Evolutionary conservation across 2,113 vertebrate genomes (phyloP).

Genomic region (Crotalus horridus): DNA sequence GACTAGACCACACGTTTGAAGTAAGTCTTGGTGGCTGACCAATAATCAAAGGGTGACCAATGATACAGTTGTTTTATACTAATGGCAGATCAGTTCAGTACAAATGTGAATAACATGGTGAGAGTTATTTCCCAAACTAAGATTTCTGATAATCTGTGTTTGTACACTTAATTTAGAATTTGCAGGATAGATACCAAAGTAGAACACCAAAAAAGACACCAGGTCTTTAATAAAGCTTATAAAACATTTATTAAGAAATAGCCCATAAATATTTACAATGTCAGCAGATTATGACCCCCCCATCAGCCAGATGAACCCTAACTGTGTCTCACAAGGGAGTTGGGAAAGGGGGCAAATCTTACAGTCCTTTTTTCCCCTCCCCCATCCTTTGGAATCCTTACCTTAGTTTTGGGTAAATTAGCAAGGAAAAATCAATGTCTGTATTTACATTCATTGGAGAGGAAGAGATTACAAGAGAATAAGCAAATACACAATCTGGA

Average conservation of each 20-base stretch:
- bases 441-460: not conserved
- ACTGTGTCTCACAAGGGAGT: not conserved
- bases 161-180: not conserved
- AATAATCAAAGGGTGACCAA: not conserved
- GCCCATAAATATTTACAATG: not conserved
- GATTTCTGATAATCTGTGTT: not conserved
- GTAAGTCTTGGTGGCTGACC: constrained; percentile 60
- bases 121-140: not conserved
- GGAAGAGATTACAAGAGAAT: not conserved
- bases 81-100: not conserved
- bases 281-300: not conserved
- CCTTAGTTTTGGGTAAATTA: not conserved
- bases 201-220: not conserved
- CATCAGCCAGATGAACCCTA: not conserved
- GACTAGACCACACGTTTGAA: constrained; percentile 96
- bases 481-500: not conserved
- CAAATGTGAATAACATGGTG: not conserved
- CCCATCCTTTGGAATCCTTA: not conserved
- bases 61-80: not conserved
- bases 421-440: not conserved
- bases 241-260: not conserved
- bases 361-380: not conserved
- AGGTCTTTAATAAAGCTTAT: not conserved
- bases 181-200: not conserved
- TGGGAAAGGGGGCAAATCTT: not conserved